Evolutionary conservation across 2,797 vertebrate genomes (phyloP).

Genomic region (Loriculus beryllinus): DNA sequence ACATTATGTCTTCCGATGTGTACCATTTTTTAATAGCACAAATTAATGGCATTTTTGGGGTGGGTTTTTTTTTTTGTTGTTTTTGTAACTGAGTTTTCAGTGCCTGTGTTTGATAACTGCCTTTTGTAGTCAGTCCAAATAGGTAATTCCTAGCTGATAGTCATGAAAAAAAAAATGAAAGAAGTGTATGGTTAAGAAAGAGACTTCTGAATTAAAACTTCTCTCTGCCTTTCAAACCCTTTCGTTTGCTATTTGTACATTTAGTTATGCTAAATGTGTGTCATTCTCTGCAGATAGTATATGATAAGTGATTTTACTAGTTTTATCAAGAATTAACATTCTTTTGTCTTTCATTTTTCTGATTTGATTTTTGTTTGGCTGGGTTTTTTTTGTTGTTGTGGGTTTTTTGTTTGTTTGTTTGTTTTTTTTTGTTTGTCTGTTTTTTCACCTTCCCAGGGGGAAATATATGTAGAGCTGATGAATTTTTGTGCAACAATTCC

Average conservation of each 20-base stretch:
- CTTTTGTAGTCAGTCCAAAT: not conserved
- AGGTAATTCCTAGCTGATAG: not conserved
- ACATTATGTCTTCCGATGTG: not conserved
- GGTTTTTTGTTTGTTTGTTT: not conserved
- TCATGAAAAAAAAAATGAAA: not conserved
- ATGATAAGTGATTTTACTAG: not conserved
- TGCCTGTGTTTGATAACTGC: not conserved
- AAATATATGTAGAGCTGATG: conserved; percentile 92
- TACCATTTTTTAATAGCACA: not conserved
- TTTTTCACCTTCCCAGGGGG: conserved; percentile 77
- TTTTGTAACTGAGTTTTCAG: not conserved
- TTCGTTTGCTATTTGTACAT: not conserved
- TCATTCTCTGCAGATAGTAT: not conserved
- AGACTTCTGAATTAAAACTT: not conserved
- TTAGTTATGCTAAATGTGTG: not conserved
- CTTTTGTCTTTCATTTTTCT: not conserved
- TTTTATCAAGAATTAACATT: not conserved
- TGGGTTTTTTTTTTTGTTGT: not conserved
- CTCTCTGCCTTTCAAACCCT: not conserved
- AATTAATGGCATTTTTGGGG: not conserved
- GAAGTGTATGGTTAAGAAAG: not conserved
- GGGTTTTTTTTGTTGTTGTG: not conserved
- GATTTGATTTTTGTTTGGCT: not conserved
- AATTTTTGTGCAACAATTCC: conserved; percentile 97
- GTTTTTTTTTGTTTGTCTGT: not conserved